phyloP scores from a whole-genome alignment of 2,113 vertebrate genomes.

The Pelecanoides urinatrix region DNA sequence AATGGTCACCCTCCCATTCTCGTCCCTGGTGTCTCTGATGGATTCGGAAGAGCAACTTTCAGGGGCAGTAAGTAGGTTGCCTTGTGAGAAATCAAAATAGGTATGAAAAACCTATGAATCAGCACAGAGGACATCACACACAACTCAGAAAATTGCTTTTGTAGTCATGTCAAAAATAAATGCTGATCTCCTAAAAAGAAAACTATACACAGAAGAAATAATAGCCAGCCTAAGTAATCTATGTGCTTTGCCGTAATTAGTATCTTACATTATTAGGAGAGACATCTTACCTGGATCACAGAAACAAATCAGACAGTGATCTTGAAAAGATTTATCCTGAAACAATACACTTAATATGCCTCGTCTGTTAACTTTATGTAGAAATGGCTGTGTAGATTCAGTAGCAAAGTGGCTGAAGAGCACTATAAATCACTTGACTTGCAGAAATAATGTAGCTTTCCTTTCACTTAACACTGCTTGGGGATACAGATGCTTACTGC shows the following conservation, averaged over 20 bases:
- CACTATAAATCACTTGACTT: slow-evolving; percentile 18
- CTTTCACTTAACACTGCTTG: not conserved
- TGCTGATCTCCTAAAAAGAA: not conserved
- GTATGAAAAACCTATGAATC: not conserved
- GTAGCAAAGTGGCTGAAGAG: not conserved
- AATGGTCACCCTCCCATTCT: not conserved
- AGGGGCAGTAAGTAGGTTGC: not conserved
- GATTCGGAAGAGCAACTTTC: not conserved
- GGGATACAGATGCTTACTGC: not conserved
- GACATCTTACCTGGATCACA: not conserved
- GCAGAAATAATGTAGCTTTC: slow-evolving; percentile 42
- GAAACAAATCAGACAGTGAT: not conserved
- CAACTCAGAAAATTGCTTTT: not conserved
- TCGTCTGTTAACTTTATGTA: not conserved
- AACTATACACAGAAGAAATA: not conserved
- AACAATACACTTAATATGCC: not conserved
- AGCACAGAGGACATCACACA: not conserved
- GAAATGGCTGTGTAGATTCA: not conserved
- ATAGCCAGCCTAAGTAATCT: not conserved
- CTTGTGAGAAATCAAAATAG: not conserved
- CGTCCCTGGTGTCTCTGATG: not conserved
- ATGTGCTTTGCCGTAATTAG: not conserved
- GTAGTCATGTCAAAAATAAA: not conserved
- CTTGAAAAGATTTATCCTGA: not conserved
- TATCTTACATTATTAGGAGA: not conserved